These are phyloP conservation scores for Carassius auratus DNA, from an alignment of 2,113 vertebrate genomes.

Conservation along the genomic window DNA sequence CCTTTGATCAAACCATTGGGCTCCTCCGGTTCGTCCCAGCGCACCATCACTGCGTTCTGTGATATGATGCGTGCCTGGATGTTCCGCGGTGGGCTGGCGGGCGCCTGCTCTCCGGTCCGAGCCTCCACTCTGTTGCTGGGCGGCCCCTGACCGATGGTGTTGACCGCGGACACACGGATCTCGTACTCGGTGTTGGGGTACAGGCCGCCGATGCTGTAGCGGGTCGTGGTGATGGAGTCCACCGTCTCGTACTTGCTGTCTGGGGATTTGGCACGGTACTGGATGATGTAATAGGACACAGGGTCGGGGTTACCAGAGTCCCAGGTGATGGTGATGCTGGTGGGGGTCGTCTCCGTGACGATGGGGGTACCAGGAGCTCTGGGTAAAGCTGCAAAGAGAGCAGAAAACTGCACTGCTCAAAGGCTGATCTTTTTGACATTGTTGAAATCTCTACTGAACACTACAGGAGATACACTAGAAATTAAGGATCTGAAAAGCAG, in stretches of 20 bases:
- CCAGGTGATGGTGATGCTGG: constrained; percentile 98
- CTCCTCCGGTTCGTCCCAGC: constrained; percentile 97
- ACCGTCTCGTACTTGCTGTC: constrained; percentile 94
- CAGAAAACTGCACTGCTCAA: background rate
- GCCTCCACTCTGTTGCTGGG: constrained; percentile 90
- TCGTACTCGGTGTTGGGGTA: constrained; percentile 98
- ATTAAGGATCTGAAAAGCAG: no score
- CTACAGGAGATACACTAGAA: no score
- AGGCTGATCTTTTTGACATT: no score
- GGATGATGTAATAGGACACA: constrained; percentile 94
- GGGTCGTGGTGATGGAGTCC: constrained; percentile 95
- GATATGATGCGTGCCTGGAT: constrained; percentile 94
- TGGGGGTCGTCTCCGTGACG: constrained; percentile 96
- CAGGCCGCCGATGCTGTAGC: constrained; percentile 97
- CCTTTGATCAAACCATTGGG: constrained; percentile 95
- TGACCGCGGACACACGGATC: constrained; percentile 94
- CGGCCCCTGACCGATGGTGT: constrained; percentile 94
- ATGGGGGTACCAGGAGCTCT: constrained; percentile 91
- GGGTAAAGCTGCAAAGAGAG: constrained; percentile 82
- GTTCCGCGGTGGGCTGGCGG: constrained; percentile 90
- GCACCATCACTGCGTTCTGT: constrained; percentile 91
- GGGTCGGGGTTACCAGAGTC: constrained; percentile 97
- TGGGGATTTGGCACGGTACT: constrained; percentile 94
- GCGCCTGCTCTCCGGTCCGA: constrained; percentile 93
- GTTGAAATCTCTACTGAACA: no score